Evolutionary conservation across 1,140 invertebrate genomes (phyloP), one percentile per base, ranked within the genome.

Genomic region (Nylanderia fulva): DNA sequence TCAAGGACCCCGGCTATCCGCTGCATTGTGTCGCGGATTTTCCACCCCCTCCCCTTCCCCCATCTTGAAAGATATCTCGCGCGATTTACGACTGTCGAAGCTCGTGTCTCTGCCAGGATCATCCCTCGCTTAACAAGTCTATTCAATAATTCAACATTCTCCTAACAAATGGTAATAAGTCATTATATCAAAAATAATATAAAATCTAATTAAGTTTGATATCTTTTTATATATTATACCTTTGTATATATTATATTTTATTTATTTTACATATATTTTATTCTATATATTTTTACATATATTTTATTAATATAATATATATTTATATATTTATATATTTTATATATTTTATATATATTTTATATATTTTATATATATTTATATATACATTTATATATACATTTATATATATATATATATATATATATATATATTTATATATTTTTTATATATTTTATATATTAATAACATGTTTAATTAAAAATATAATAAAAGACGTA

Each of bases 1-100:
- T 76, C 71, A 54, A 77, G 63, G 18, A 77, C 64, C 48, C 27
- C 21, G 58, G 36, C 36, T 87, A 86, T 76, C 71, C 63, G 45
- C 45, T 21, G 79, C 56, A 76, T 86, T 72, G 58, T 72, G 42
- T 58, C 68, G 27, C 56, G 76, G n/a, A 68, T 66, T 45, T 72
- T 80, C 54, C 64, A 2, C 15, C 18, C 64, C 68, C 45, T 56
- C 74, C 54, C 64, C 2, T 13, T 13, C 64, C 68, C 45, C 69
- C 64, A 54, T 39, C 29, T n/a, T 29, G 21, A 68, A 79, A 48
- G 33, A 66, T 27, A 60, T 8, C 71, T 27, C 13, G n/a, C 15
- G 8, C 75, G 61, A 54, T 68, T 77, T 77, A 77, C 18, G 18
- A 61, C 36, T 4, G 6, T 68, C 45, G 33, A 66, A 39, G 13